Base-by-base conservation (phyloP, 2,888 invertebrate genomes). In the Dermolepida albohirtum region DNA sequence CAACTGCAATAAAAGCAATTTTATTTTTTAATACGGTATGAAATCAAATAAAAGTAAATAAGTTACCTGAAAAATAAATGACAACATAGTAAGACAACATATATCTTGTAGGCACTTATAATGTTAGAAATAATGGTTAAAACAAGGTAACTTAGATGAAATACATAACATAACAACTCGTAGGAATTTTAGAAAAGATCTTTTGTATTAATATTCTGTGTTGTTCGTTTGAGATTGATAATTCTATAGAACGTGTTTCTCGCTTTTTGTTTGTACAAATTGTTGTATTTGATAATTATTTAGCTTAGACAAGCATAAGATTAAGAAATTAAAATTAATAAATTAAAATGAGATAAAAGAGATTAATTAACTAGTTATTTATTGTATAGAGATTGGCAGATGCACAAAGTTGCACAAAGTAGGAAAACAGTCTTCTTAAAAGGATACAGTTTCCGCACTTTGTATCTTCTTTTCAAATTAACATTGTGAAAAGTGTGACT, bases 241-340 rank as follows among this genome's bases (percentile, higher is more conserved):
- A 39, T 47, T 59, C 16, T 62, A 62, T 47, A 62, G 44, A 16
- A 34, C 14, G 47, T 29, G 49, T 62, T 44, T 62, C 44, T 47
- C 47, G 59, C 59, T 62, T 62, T 62, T 62, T 62, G 59, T 62
- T 62, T 62, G 59, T 62, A 62, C 59, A 62, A 62, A 62, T 47
- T 47, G 59, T 62, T 62, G 59, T 62, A 34, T 62, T 62, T 62
- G 59, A 62, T 62, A 62, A 62, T 29, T 62, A 49, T 49, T 62
- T 62, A 62, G 59, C 59, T 62, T 50, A 47, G 34, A 62, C 29
- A 44, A 47, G 59, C 59, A 16, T 62, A 62, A 62, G 59, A 62
- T 62, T 62, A 34, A 22, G 22, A 22, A 22, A n/a, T n/a, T n/a
- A n/a, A 59, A 62, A 62, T 34, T 11, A 62, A 62, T 5, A 10